phyloP scores from a whole-genome alignment of 2,797 vertebrate genomes.

The Spheniscus humboldti region DNA sequence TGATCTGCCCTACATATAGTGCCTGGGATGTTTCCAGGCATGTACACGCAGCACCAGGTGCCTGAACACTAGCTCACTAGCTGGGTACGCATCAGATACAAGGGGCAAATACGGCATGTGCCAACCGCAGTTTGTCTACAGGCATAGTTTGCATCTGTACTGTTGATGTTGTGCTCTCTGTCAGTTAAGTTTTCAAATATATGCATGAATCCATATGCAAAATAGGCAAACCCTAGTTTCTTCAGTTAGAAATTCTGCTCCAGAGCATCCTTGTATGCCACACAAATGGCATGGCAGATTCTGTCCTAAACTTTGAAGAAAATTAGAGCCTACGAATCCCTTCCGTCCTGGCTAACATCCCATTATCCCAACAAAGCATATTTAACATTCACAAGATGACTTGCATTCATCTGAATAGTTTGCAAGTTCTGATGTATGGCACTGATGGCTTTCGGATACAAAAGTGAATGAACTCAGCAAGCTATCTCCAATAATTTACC shows the following conservation, averaged over 20 bases:
- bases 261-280: background rate
- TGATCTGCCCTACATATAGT: background rate
- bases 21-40: background rate
- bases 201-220: background rate
- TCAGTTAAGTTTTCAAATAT: background rate
- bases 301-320: background rate
- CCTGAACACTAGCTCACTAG: background rate
- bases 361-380: background rate
- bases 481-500: background rate
- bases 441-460: background rate
- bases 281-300: rapidly evolving
- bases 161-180: background rate
- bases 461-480: background rate
- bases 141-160: background rate
- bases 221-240: background rate
- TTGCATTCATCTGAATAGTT: background rate
- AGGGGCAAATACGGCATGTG: background rate
- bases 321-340: background rate
- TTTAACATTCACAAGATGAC: background rate
- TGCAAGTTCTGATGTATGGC: background rate
- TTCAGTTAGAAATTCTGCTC: background rate
- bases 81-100: background rate
- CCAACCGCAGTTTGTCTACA: background rate
- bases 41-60: rapidly evolving
- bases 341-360: background rate